These are phyloP conservation scores for Hycleus cichorii DNA, from an alignment of 1,140 invertebrate species.

Conservation along the genomic window DNA sequence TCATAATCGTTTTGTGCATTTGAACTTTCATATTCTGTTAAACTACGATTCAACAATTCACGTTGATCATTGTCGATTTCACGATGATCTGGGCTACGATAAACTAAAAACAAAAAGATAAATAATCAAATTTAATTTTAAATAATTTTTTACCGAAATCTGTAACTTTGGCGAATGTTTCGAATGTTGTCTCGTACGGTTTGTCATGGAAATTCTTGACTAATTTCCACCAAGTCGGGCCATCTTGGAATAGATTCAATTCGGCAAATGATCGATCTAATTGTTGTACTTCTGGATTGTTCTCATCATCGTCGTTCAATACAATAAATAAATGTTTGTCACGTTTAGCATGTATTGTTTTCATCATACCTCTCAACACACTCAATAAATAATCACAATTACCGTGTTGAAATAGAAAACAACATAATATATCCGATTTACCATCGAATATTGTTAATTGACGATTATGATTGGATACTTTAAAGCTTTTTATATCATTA, in stretches of 20 bases:
- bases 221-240: constrained; percentile 60
- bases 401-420: constrained; percentile 78
- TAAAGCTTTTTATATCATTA: constrained; percentile 59
- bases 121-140: too few species aligned
- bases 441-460: constrained; percentile 64
- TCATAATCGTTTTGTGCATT: constrained; percentile 58
- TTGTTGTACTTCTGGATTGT: constrained; percentile 55
- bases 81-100: constrained; percentile 44
- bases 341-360: constrained; percentile 57
- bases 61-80: constrained; percentile 49
- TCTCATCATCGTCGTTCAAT: constrained; percentile 43
- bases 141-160: constrained; percentile 50
- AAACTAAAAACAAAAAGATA: constrained; percentile 38
- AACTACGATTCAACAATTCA: constrained; percentile 51
- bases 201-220: constrained; percentile 63
- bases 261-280: constrained; percentile 78
- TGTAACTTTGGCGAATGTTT: constrained; percentile 76
- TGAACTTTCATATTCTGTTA: constrained; percentile 41
- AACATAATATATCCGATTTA: constrained; percentile 66
- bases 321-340: constrained; percentile 66
- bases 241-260: constrained; percentile 70
- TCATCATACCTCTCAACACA: constrained; percentile 52
- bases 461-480: constrained; percentile 57
- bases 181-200: constrained; percentile 72
- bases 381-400: constrained; percentile 73